A percentile compares a stretch with the other conserved stretches of the same genome.
Conservation (phyloP, 92 coral and sea anemone species). For the Bergia puertoricense region DNA sequence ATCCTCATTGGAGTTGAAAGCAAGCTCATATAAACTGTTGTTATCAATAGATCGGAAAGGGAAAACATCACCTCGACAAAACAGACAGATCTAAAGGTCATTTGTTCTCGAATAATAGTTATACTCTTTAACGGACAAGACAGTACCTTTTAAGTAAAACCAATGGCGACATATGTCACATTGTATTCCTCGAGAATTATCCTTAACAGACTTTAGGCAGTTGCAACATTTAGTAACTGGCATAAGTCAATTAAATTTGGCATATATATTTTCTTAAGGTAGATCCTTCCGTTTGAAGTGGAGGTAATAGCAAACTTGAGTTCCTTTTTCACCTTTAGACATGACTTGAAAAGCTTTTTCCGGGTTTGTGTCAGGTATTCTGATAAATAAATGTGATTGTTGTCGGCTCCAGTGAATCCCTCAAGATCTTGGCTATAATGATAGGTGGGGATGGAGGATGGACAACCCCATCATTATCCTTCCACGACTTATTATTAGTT, state of each 20-base stretch:
- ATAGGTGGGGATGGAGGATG: neutral
- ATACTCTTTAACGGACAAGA: constrained; percentile 48
- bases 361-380: neutral
- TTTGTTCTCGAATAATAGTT: constrained; percentile 41
- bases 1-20: constrained; percentile 17
- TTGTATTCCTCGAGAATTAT: constrained; percentile 41
- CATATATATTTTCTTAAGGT: too few relatives aligned
- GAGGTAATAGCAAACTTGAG: too few relatives aligned
- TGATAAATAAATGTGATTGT: neutral
- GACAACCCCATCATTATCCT: neutral
- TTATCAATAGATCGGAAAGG: constrained; percentile 37
- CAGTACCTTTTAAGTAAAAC: constrained; percentile 59
- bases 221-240: constrained; percentile 44
- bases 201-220: constrained; percentile 41
- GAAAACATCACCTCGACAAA: constrained; percentile 31
- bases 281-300: too few relatives aligned
- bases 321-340: neutral
- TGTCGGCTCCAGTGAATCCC: neutral
- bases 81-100: constrained; percentile 48
- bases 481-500: neutral
- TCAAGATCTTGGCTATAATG: constrained; percentile 2
- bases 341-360: neutral
- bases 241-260: neutral
- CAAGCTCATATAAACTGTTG: neutral
- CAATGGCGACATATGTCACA: constrained; percentile 46